phyloP scores from a whole-genome alignment of 2,113 vertebrate genomes.

The Bostrychus sinensis region DNA sequence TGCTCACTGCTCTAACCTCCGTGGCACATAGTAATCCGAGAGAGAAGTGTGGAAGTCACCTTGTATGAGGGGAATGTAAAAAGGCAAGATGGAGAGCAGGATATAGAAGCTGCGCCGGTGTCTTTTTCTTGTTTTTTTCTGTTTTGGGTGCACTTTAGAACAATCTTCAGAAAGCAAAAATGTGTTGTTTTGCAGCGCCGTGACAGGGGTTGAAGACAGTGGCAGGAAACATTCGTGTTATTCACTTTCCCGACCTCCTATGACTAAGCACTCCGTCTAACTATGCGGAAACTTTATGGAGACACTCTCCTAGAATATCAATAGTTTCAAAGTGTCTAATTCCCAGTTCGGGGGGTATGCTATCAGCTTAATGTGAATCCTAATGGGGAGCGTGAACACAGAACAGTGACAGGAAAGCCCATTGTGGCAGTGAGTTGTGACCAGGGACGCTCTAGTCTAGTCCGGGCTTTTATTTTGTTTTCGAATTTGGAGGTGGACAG shows the following conservation, averaged over 20 bases:
- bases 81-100: constrained; percentile 6
- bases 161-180: constrained; percentile 36
- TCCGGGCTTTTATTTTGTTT: constrained; percentile 71
- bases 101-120: constrained; percentile 9
- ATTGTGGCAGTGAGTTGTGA: constrained; percentile 36
- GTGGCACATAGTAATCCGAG: constrained; percentile 42
- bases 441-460: constrained; percentile 47
- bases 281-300: constrained; percentile 37
- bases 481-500: constrained; percentile 70
- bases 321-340: constrained; percentile 49
- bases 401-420: constrained; percentile 58
- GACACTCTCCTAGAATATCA: constrained; percentile 51
- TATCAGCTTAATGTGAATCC: constrained; percentile 67
- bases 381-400: constrained; percentile 36
- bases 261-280: constrained; percentile 29
- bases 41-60: constrained; percentile 61
- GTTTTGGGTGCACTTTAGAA: constrained; percentile 42
- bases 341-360: constrained; percentile 22
- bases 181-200: constrained; percentile 38
- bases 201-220: constrained; percentile 15
- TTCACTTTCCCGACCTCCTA: constrained; percentile 31
- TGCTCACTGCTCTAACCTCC: constrained; percentile 40
- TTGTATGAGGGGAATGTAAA: constrained; percentile 47
- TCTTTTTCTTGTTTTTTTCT: constrained; percentile 25
- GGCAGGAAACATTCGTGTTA: constrained; percentile 27